phyloP scores from a whole-genome alignment of 2,113 vertebrate genomes.

The Pangasianodon hypophthalmus region DNA sequence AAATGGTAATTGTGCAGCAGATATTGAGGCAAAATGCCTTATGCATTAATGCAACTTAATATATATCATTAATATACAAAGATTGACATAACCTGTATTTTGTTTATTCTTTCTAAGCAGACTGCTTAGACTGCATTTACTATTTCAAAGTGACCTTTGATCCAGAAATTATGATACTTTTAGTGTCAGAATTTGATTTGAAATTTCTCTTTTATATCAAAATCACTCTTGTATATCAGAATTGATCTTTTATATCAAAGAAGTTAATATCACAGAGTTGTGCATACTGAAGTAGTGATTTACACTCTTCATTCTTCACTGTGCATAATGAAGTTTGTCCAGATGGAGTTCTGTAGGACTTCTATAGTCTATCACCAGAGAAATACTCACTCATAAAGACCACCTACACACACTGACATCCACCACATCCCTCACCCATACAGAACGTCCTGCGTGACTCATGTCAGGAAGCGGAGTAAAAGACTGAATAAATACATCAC shows the following conservation, averaged over 20 bases:
- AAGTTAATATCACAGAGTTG: not conserved
- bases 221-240: not conserved
- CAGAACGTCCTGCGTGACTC: constrained; percentile 6
- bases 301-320: not conserved
- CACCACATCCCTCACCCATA: not conserved
- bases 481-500: constrained; percentile 23
- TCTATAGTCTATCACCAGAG: not conserved
- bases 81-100: not conserved
- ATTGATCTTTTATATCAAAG: not conserved
- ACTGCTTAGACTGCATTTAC: not conserved
- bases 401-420: not conserved
- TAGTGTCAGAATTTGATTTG: not conserved
- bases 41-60: not conserved
- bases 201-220: not conserved
- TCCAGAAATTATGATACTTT: not conserved
- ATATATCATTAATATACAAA: not conserved
- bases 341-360: not conserved
- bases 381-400: constrained; percentile 10
- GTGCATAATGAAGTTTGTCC: not conserved
- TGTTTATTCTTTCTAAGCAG: not conserved
- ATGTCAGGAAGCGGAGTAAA: constrained; percentile 12
- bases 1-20: not conserved
- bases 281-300: not conserved
- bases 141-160: not conserved
- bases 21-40: not conserved